Percentiles rank a stretch among this genome's conserved stretches.
phyloP scores from a whole-genome alignment of 2,113 vertebrate species.

The Hiodon tergisus region DNA sequence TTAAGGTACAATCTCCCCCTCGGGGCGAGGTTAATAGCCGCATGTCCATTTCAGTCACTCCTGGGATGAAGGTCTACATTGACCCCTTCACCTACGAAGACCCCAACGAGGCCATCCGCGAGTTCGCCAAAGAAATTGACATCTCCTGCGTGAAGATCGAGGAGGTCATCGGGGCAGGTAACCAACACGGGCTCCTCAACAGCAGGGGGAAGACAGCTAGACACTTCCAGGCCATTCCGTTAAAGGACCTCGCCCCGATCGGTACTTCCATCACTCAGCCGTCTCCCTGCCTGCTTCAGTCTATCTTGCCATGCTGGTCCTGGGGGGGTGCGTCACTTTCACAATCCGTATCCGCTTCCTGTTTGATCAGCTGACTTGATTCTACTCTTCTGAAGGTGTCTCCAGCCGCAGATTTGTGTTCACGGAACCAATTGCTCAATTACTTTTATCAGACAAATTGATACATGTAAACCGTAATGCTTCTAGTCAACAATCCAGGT shows the following conservation, averaged over 20 bases:
- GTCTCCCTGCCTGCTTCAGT: constrained; percentile 38
- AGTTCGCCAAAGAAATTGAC: constrained; percentile 97
- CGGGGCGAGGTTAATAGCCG: too few species aligned
- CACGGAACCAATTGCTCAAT: constrained; percentile 18
- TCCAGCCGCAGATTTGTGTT: constrained; percentile 32
- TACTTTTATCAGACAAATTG: not conserved
- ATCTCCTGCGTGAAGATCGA: constrained; percentile 98
- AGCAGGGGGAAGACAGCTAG: constrained; percentile 70
- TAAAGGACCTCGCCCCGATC: constrained; percentile 74
- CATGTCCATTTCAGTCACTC: constrained; percentile 68
- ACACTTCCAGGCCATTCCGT: constrained; percentile 71
- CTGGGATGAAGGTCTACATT: constrained; percentile 96
- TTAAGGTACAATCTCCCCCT: not conserved
- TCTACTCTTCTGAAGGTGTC: constrained; percentile 31
- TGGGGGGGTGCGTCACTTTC: constrained; percentile 23
- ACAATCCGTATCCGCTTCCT: constrained; percentile 7
- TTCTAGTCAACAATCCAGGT: not conserved
- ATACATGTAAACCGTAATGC: not conserved
- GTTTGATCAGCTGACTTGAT: constrained; percentile 18
- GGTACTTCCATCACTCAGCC: constrained; percentile 67
- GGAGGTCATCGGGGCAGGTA: constrained; percentile 98
- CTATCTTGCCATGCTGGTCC: constrained; percentile 36
- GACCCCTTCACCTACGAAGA: constrained; percentile 98
- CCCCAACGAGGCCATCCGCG: constrained; percentile 92
- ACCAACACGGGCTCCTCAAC: constrained; percentile 70